Evolutionary conservation across 2,113 vertebrate genomes (phyloP).

Genomic region (Lasiurus cinereus): DNA sequence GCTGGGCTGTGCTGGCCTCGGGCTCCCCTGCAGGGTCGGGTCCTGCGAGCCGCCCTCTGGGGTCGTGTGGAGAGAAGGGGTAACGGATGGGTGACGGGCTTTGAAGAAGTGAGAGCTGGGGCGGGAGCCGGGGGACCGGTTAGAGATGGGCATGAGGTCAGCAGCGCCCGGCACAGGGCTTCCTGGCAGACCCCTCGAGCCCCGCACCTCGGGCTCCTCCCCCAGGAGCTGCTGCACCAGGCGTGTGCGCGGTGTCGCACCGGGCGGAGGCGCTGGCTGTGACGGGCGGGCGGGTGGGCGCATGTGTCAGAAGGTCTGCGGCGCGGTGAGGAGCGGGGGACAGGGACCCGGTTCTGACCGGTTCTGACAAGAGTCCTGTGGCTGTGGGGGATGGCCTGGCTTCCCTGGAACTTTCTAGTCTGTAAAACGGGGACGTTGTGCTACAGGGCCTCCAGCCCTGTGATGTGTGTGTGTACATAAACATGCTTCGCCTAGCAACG

Average conservation of each 20-base stretch:
- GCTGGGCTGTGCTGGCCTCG: neutral
- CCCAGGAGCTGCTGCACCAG: neutral
- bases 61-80: neutral
- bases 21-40: neutral
- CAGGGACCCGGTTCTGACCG: neutral
- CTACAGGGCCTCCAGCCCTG: neutral
- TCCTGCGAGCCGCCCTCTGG: neutral
- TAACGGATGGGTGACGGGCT: neutral
- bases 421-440: slow-evolving; percentile 17
- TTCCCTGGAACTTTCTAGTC: slow-evolving; percentile 27
- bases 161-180: neutral
- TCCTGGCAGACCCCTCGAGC: neutral
- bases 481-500: slow-evolving; percentile 70
- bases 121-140: neutral
- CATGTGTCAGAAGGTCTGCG: neutral
- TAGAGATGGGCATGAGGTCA: neutral
- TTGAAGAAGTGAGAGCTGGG: neutral
- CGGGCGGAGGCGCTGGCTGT: neutral
- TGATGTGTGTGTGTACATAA: neutral
- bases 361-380: neutral
- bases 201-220: neutral
- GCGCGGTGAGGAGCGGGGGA: neutral
- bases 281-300: neutral
- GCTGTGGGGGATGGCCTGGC: neutral
- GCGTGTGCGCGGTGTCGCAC: neutral